Conservation (phyloP, 2,113 vertebrate genomes). For the Fregetta grallaria region DNA sequence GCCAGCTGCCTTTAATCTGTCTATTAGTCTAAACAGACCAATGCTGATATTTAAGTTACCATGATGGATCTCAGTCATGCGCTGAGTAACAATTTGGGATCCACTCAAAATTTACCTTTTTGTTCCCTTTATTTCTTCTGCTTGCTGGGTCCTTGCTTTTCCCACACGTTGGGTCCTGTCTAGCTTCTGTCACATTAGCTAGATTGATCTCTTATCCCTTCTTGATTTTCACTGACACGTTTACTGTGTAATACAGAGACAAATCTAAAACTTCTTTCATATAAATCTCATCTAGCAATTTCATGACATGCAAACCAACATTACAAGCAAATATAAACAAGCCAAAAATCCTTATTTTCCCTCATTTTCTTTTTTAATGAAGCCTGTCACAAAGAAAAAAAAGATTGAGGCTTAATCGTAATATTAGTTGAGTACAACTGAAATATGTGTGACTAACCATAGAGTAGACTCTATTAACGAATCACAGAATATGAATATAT, state of each 20-base stretch:
- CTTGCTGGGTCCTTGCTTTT: not conserved
- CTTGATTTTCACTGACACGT: not conserved
- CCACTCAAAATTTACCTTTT: not conserved
- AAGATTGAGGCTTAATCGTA: not conserved
- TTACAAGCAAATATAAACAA: not conserved
- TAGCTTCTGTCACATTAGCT: not conserved
- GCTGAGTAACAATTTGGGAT: not conserved
- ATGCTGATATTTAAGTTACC: not conserved
- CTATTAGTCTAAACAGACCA: constrained; percentile 19
- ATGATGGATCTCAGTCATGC: not conserved
- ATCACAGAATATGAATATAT: not conserved
- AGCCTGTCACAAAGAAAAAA: not conserved
- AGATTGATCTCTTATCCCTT: not conserved
- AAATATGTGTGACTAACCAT: not conserved
- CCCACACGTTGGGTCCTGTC: not conserved
- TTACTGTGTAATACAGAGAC: not conserved
- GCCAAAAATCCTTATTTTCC: not conserved
- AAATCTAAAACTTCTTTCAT: not conserved
- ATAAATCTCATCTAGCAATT: not conserved
- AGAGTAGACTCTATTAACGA: not conserved
- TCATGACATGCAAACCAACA: not conserved
- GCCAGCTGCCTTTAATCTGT: constrained; percentile 33
- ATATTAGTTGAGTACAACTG: not conserved
- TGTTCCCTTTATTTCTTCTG: not conserved
- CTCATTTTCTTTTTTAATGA: not conserved